Base-by-base conservation (phyloP, 2,113 vertebrate genomes). In the Trichomycterus rosablanca region DNA sequence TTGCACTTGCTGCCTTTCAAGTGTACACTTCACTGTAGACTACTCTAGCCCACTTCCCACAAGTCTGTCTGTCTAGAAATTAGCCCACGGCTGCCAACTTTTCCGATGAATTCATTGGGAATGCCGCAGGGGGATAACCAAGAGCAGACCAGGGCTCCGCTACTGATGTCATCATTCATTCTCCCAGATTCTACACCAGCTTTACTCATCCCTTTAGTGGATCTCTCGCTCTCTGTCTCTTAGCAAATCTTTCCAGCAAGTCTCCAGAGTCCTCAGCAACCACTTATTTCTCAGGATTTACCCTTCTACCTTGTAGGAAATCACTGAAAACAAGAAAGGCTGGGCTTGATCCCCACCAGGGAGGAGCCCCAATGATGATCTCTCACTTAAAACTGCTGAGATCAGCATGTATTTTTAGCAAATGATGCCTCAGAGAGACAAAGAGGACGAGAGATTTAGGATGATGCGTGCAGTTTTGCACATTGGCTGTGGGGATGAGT, bases 91-190 rank as follows among this genome's bases (percentile, higher is more conserved):
- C 64, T 56, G 63, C 69, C 74, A 80, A 67, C 53, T 15, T 76
- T 77, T 76, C 75, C 39, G 16, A 60, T 82, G 78, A 79, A 77
- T 79, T 78, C 70, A 66, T 64, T 23, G 30, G 68, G 64, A 73
- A 62, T 67, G 56, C 75, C 63, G 20, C 78, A 40, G 71, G 60
- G 76, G 78, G 71, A 76, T 67, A 44, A 26, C 67, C 53, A 45
- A 55, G 54, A 49, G 67, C 67, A 66, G 71, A 74, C 71, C 59
- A 42, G 45, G 66, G 64, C 56, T 43, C 56, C 30, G 7, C 5
- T 66, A 46, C 59, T 54, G 64, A 74, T 65, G 59, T 72, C 64
- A 74, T 61, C 14, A 15, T 39, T 59, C 20, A 40, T 30, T 49
- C 60, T 16, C 55, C 62, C 43, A 42, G 3, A 49, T 55, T 57